phyloP scores from a whole-genome alignment of 2,888 invertebrate species.

The Acronicta leporina region DNA sequence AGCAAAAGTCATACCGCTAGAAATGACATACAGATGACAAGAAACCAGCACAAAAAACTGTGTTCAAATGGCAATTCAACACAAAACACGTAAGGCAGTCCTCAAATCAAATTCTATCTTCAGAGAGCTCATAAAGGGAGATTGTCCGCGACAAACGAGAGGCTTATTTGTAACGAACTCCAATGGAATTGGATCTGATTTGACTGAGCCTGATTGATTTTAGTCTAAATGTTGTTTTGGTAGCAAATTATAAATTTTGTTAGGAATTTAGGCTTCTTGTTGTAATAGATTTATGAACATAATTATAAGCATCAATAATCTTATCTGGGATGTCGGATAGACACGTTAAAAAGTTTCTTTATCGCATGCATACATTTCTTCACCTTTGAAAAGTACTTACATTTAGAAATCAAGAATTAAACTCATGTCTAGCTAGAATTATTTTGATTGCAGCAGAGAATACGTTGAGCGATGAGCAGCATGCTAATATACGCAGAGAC shows the following conservation, averaged over 20 bases:
- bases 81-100: background rate
- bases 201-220: conserved; percentile 44
- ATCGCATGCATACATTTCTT: no score
- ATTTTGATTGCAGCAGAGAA: conserved; percentile 24
- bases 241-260: conserved; percentile 27
- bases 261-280: conserved; percentile 1
- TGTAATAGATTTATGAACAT: background rate
- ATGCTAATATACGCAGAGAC: conserved; percentile 40
- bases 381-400: background rate
- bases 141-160: conserved; percentile 25
- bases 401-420: background rate
- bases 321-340: no score
- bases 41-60: no score
- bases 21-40: no score
- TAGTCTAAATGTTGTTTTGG: conserved; percentile 26
- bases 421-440: conserved; percentile 1
- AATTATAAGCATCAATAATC: no score
- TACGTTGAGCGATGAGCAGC: conserved; percentile 6
- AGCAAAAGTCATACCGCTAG: no score
- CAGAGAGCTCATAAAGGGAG: conserved; percentile 14
- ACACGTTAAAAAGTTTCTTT: no score
- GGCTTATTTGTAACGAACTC: conserved; percentile 38
- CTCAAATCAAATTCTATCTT: conserved; percentile 20
- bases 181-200: conserved; percentile 41
- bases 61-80: background rate